Base-by-base conservation (phyloP, 2,113 vertebrate genomes). In the Lasiurus cinereus region DNA sequence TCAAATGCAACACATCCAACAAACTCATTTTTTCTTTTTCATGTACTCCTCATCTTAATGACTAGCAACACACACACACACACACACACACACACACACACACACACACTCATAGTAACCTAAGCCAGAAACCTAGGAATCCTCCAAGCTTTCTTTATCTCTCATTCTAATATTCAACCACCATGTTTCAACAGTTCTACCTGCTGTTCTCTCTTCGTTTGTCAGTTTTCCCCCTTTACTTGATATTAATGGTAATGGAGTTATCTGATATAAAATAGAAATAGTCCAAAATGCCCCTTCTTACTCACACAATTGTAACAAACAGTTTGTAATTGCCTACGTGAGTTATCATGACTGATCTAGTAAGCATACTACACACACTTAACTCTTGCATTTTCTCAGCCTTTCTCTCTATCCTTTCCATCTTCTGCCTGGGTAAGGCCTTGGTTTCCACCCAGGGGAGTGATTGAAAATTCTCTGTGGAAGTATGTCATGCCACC, bases 241-340 rank as follows among this genome's bases (percentile, higher is more conserved):
- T 14, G 16, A 14, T 88, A 15, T 91, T 62, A 82, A 90, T 76
- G n/a, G 50, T 69, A 83, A 93, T 27, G 52, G 62, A 76, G 39
- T 64, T 94, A 87, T 39, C 10, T 87, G 33, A 64, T 52, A 29
- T 33, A 88, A 83, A 88, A 64, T 59, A 52, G 14, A 85, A 88
- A 88, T 36, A 43, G 22, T 50, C 33, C 56, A 36, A 22, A 48
- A 52, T 72, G 52, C 46, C 36, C 16, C 46, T 91, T 94, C 46
- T 79, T 48, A 43, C 12, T 22, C 43, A 83, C 21, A 87, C 69
- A 88, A 66, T 73, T 85, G 6, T 73, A 90, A 59, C 36, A 56
- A 90, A 59, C 36, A 56, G 7, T 86, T 93, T 82, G 39, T 76
- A 91, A 91, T 91, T 90, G 80, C 8, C n/a, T 62, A 16, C 72